Evolutionary conservation across 2,113 vertebrate genomes (phyloP).

Genomic region (Phalacrocorax carbo): DNA sequence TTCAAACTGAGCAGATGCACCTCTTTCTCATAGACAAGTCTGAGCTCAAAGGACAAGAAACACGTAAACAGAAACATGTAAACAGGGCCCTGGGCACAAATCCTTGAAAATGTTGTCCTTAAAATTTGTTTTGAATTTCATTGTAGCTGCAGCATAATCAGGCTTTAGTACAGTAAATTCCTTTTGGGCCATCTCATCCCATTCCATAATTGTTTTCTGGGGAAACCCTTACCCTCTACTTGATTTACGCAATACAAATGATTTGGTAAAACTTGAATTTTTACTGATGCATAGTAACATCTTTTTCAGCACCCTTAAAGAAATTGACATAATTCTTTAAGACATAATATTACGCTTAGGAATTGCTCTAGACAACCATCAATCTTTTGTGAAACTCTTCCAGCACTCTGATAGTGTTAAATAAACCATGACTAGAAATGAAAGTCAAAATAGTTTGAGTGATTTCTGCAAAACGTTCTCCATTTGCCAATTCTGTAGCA

Average conservation of each 20-base stretch:
- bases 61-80: too few species aligned
- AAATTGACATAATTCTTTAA: constrained; percentile 77
- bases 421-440: constrained; percentile 80
- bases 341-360: constrained; percentile 77
- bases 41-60: background rate
- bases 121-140: constrained; percentile 36
- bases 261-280: constrained; percentile 69
- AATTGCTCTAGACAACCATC: constrained; percentile 73
- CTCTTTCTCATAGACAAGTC: background rate
- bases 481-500: constrained; percentile 75
- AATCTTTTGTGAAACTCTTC: constrained; percentile 72
- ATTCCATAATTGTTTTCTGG: constrained; percentile 49
- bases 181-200: constrained; percentile 48
- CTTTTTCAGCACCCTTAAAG: constrained; percentile 72
- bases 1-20: background rate
- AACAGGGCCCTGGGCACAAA: constrained; percentile 4
- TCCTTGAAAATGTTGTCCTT: constrained; percentile 1
- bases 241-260: constrained; percentile 75
- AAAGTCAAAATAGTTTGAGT: constrained; percentile 78
- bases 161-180: constrained; percentile 30
- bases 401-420: constrained; percentile 70
- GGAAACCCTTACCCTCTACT: constrained; percentile 58
- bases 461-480: constrained; percentile 76
- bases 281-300: constrained; percentile 72
- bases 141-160: constrained; percentile 46